A percentile compares a stretch with the other conserved stretches of the same genome.
Conservation (phyloP, 2,113 vertebrate species). For the Hemiprocne comata region DNA sequence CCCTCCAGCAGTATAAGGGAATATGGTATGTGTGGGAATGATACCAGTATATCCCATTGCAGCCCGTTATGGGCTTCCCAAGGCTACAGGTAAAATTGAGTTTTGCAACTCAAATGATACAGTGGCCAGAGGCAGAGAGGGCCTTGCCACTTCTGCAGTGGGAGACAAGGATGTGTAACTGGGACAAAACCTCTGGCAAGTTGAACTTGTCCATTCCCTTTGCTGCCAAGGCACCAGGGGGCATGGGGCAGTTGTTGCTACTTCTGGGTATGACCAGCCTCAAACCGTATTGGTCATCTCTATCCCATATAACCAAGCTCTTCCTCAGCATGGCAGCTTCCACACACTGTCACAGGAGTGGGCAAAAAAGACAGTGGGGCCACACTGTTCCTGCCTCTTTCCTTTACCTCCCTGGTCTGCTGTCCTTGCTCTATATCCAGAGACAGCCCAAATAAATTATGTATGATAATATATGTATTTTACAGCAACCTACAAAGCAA, state of each 20-base stretch:
- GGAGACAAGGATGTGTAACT: neutral
- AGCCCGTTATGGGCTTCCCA: neutral
- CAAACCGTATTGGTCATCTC: neutral
- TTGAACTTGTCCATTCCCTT: neutral
- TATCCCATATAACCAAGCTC: neutral
- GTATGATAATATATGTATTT: neutral
- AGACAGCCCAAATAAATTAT: neutral
- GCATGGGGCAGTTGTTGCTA: neutral
- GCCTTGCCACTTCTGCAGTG: neutral
- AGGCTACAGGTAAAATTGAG: neutral
- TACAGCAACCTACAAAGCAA: neutral
- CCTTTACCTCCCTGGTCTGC: neutral
- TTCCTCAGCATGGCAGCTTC: neutral
- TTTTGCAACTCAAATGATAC: neutral
- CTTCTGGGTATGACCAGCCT: neutral
- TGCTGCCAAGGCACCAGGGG: neutral
- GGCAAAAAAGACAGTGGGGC: neutral
- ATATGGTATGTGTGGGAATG: neutral
- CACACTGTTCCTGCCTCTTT: neutral
- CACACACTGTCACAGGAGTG: rapidly evolving
- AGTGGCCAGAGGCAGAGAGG: neutral
- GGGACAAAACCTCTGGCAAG: neutral
- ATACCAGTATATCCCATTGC: neutral
- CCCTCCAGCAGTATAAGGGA: neutral
- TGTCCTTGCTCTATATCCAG: neutral